Evolutionary conservation across 2,113 vertebrate species (phyloP), one percentile per base, ranked within the genome.

Genomic region (Tetraodon nigroviridis): DNA sequence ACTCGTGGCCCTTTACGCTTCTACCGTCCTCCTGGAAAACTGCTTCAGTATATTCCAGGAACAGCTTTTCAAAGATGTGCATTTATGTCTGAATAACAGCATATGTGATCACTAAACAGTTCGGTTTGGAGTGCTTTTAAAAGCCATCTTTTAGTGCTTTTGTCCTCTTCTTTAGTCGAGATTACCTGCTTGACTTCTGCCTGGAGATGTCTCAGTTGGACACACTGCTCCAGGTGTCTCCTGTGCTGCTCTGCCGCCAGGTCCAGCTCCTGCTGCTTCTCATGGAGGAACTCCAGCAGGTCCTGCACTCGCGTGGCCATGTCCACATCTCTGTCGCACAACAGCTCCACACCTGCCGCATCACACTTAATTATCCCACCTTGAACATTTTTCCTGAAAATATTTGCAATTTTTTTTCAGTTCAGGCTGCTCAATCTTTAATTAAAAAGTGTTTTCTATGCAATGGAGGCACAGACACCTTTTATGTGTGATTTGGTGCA

Each of bases 201-300:
- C 89, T 99, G 96, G 50, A 98, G 90, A 76, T 99, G 96, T 1
- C 96, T 91, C n/a, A 98, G 89, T 63, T 99, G 96, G 50, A 98
- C 95, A 0, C 96, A 98, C 78, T 99, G 96, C 80, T 98, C 96
- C 90, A 99, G 79, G 79, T 96, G 96, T 53, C 95, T 93, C 24
- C 96, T 89, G 71, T 98, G 96, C 82, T 98, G 96, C 70, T 99
- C 96, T 0, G 95, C 94, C 0, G 92, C 94, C 13, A 95, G 7
- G 5, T 99, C 96, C 90, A 99, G 76, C 83, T 98, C 95, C 89
- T 98, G 96, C 82, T 99, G 96, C 87, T 98, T 99, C 80, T 99
- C 96, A 0, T 97, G 95, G 15, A 99, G 94, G 78, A 99, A 98
- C 82, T 99, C 96, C 76, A 99, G 80, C 72, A 99, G 85, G 77